Evolutionary conservation across 2,797 vertebrate genomes (phyloP).

Genomic region (Sebastes wilsoni): DNA sequence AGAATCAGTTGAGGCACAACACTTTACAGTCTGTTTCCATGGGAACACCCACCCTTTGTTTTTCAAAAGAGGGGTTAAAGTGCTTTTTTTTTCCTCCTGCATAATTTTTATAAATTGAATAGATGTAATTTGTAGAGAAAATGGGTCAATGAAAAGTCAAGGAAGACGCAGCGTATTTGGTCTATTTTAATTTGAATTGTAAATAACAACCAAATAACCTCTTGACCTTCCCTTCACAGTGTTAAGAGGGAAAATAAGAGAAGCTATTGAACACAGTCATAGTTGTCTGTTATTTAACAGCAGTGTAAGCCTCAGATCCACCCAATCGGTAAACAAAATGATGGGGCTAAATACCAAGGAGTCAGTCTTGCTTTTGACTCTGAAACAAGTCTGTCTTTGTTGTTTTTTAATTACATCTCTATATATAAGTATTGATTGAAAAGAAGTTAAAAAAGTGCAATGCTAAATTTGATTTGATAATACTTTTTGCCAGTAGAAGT

Average conservation of each 20-base stretch:
- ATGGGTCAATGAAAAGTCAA: constrained; percentile 13
- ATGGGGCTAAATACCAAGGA: background rate
- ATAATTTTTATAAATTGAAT: background rate
- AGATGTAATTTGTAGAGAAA: background rate
- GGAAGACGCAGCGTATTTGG: background rate
- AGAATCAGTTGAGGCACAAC: background rate
- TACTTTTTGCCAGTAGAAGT: background rate
- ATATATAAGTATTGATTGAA: no score
- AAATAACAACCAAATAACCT: background rate
- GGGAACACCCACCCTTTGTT: constrained; percentile 18
- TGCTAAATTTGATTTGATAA: background rate
- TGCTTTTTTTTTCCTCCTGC: background rate
- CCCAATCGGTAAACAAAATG: background rate
- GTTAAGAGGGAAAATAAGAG: background rate
- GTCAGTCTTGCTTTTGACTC: background rate
- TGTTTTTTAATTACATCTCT: background rate
- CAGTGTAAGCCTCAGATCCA: rapidly evolving
- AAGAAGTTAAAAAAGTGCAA: background rate
- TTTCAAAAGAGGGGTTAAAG: constrained; percentile 8
- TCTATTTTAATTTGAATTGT: background rate
- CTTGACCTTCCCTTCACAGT: background rate
- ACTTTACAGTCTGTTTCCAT: constrained; percentile 24
- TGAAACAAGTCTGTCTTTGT: background rate
- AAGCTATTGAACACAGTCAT: background rate
- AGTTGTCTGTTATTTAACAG: background rate